phyloP scores from a whole-genome alignment of 2,888 invertebrate genomes.

The Andrena fulva region DNA sequence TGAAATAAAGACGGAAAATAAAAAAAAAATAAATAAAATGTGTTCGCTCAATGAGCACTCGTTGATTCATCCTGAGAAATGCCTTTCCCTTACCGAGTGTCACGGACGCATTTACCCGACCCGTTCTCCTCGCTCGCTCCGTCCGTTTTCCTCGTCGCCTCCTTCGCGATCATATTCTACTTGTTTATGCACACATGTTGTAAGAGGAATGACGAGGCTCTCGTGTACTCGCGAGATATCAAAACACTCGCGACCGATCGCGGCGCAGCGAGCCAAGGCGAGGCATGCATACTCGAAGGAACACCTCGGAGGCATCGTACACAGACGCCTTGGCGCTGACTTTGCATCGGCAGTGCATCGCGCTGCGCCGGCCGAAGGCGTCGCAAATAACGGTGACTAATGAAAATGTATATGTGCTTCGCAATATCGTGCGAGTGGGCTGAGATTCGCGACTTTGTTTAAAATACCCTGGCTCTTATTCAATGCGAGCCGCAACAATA shows the following conservation, averaged over 20 bases:
- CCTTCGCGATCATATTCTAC: conserved; percentile 48
- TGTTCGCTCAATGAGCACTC: too few relatives aligned
- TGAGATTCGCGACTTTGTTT: conserved; percentile 26
- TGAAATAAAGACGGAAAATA: too few relatives aligned
- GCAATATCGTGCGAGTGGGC: conserved; percentile 6
- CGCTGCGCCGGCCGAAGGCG: conserved; percentile 32
- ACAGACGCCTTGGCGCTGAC: conserved; percentile 21
- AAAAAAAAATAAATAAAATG: too few relatives aligned
- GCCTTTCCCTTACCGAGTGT: not conserved
- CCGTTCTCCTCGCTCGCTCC: not conserved
- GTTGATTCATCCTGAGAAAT: not conserved
- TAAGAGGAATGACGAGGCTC: conserved; percentile 57
- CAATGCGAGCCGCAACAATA: conserved; percentile 7
- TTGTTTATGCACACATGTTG: conserved; percentile 63
- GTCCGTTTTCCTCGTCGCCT: conserved; percentile 24
- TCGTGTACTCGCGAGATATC: conserved; percentile 66
- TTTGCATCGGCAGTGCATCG: conserved; percentile 28
- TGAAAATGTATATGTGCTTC: conserved; percentile 51
- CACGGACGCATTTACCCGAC: not conserved
- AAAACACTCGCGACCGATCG: conserved; percentile 54
- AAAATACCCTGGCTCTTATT: conserved; percentile 36
- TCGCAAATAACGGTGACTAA: conserved; percentile 61
- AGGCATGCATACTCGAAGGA: conserved; percentile 55
- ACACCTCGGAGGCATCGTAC: conserved; percentile 51
- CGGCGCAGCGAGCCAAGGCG: conserved; percentile 31